A percentile compares a stretch with the other conserved stretches of the same genome.
Evolutionary conservation across 2,888 invertebrate species (phyloP).

Genomic region (Alloplasta piceator): DNA sequence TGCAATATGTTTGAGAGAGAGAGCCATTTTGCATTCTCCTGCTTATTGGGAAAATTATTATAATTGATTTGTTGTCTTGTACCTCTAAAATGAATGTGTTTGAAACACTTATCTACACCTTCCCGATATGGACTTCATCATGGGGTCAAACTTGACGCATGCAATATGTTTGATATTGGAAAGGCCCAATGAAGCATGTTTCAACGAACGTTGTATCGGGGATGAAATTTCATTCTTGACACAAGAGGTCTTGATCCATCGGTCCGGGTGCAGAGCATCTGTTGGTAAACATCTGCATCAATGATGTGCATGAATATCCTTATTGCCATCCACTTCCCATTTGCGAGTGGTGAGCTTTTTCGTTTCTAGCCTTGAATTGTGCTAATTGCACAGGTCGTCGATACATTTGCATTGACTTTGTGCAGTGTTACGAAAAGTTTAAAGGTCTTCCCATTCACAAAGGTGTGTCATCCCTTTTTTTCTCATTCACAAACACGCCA

Average conservation of each 20-base stretch:
- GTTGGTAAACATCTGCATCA: slow-evolving; percentile 13
- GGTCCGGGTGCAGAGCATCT: slow-evolving; percentile 42
- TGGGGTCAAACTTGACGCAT: too few relatives aligned
- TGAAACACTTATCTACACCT: too few relatives aligned
- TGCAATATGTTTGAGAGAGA: too few relatives aligned
- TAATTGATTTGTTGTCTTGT: too few relatives aligned
- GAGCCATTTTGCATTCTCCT: too few relatives aligned
- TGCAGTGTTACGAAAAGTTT: too few relatives aligned
- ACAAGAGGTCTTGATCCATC: slow-evolving; percentile 24
- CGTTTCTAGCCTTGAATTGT: slow-evolving; percentile 14
- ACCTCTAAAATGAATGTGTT: too few relatives aligned
- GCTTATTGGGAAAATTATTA: too few relatives aligned
- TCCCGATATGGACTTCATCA: too few relatives aligned
- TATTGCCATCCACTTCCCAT: not conserved
- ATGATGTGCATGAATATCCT: too few relatives aligned
- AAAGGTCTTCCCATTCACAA: too few relatives aligned
- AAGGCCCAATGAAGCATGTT: slow-evolving; percentile 43
- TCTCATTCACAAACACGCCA: slow-evolving; percentile 13
- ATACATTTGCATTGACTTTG: slow-evolving; percentile 63
- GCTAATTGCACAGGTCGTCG: slow-evolving; percentile 61
- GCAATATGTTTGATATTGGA: slow-evolving; percentile 34
- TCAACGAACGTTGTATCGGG: slow-evolving; percentile 6
- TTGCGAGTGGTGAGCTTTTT: not conserved
- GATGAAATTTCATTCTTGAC: slow-evolving; percentile 54
- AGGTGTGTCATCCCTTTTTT: too few relatives aligned